Evolutionary conservation across 2,797 vertebrate genomes (phyloP).

Genomic region (Gadopsis marmoratus): DNA sequence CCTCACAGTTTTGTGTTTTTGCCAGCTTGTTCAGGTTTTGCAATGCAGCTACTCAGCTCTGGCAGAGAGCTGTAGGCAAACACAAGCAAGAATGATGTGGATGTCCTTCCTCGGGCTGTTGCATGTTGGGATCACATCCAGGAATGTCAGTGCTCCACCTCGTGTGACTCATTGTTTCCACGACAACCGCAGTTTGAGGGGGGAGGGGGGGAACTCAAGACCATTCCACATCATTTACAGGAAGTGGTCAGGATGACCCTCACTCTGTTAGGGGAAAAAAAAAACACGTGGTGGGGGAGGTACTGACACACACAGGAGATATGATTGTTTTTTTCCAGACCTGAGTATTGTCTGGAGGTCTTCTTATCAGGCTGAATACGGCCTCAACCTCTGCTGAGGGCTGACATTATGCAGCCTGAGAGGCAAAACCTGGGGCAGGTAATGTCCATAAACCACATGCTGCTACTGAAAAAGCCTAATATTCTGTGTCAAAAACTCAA

Average conservation of each 20-base stretch:
- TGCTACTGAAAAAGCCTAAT: not conserved
- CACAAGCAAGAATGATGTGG: conserved; percentile 3
- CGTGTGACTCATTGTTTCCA: conserved; percentile 77
- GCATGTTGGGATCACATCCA: conserved; percentile 45
- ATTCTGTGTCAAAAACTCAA: not conserved
- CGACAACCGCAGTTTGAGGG: conserved; percentile 31
- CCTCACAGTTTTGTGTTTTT: conserved; percentile 5
- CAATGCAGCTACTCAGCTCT: not conserved
- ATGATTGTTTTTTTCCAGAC: not conserved
- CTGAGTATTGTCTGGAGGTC: not conserved
- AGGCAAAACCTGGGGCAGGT: not conserved
- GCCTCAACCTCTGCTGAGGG: not conserved
- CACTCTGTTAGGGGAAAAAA: not conserved
- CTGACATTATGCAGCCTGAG: not conserved
- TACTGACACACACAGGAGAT: not conserved
- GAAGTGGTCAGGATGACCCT: conserved; percentile 64
- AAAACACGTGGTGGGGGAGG: not conserved
- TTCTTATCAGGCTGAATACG: not conserved
- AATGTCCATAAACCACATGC: not conserved
- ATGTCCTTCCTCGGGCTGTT: conserved; percentile 25
- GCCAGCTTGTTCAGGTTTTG: not conserved
- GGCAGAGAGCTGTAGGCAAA: not conserved
- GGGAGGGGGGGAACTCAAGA: conserved; percentile 35
- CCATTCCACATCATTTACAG: conserved; percentile 57
- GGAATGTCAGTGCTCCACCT: conserved; percentile 69